Evolutionary conservation across 2,797 vertebrate species (phyloP).

Genomic region (Sebastes glaucus): DNA sequence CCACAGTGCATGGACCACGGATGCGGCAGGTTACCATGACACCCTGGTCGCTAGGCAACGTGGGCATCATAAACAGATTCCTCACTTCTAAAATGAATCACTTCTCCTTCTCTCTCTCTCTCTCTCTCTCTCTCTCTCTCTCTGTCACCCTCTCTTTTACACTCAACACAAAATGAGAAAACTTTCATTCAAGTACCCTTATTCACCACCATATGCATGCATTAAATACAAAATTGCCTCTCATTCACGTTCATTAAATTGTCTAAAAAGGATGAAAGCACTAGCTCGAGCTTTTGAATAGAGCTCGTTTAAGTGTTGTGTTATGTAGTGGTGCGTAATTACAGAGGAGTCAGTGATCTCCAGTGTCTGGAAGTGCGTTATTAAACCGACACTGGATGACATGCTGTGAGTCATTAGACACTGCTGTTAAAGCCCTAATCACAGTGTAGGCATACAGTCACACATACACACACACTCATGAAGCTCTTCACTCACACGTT

Average conservation of each 20-base stretch:
- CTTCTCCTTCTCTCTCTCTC: constrained; percentile 1
- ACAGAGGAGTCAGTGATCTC: constrained; percentile 72
- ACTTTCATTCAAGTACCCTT: constrained; percentile 21
- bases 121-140: not conserved
- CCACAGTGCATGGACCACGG: constrained; percentile 19
- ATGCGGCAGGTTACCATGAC: constrained; percentile 69
- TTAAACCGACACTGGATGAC: constrained; percentile 71
- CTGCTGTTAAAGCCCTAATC: constrained; percentile 67
- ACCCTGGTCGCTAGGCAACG: constrained; percentile 59
- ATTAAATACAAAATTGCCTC: constrained; percentile 5
- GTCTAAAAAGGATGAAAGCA: constrained; percentile 28
- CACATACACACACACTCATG: not conserved
- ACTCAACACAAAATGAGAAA: constrained; percentile 13
- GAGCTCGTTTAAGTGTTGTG: constrained; percentile 27
- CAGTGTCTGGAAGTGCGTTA: constrained; percentile 63
- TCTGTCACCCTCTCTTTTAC: not conserved
- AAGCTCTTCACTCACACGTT: constrained; percentile 2
- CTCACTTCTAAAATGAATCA: constrained; percentile 42
- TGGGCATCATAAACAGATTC: constrained; percentile 62
- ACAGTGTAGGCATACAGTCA: constrained; percentile 33
- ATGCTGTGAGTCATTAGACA: constrained; percentile 71
- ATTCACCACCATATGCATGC: not conserved
- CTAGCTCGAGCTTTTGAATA: constrained; percentile 12
- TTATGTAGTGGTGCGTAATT: constrained; percentile 75
- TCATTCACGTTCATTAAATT: constrained; percentile 39